Conservation (phyloP, 2,113 vertebrate genomes). For the Takifugu bimaculatus region DNA sequence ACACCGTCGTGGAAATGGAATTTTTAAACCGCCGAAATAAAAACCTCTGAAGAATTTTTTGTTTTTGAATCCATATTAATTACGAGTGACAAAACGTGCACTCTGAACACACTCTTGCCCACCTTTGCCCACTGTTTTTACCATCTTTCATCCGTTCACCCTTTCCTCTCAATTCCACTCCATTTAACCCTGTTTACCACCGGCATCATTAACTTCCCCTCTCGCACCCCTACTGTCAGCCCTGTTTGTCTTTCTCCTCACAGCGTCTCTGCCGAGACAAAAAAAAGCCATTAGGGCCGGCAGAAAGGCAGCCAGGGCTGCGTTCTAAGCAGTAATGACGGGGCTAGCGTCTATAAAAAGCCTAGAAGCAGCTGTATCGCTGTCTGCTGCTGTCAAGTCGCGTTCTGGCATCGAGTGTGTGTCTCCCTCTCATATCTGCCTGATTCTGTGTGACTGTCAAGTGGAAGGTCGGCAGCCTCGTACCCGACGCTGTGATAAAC, state of each 20-base stretch:
- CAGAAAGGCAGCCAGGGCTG: conserved; percentile 30
- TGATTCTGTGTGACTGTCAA: conserved; percentile 13
- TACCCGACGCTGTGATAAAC: neutral
- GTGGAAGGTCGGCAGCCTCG: conserved; percentile 30
- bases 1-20: no score
- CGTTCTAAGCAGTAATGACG: conserved; percentile 55
- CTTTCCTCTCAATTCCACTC: neutral
- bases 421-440: conserved; percentile 6
- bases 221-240: conserved; percentile 17
- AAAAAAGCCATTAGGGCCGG: conserved; percentile 27
- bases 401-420: conserved; percentile 30
- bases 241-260: conserved; percentile 13
- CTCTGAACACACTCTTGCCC: neutral
- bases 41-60: no score
- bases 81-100: no score
- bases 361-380: conserved; percentile 66
- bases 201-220: conserved; percentile 20
- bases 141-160: neutral
- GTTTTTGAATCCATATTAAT: no score
- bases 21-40: no score
- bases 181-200: conserved; percentile 21
- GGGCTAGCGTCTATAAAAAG: conserved; percentile 70
- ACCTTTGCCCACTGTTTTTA: neutral
- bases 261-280: conserved; percentile 14
- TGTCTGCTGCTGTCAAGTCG: conserved; percentile 67